Base-by-base conservation (phyloP, 2,797 vertebrate species). In the Sebastes kiyomatsui region DNA sequence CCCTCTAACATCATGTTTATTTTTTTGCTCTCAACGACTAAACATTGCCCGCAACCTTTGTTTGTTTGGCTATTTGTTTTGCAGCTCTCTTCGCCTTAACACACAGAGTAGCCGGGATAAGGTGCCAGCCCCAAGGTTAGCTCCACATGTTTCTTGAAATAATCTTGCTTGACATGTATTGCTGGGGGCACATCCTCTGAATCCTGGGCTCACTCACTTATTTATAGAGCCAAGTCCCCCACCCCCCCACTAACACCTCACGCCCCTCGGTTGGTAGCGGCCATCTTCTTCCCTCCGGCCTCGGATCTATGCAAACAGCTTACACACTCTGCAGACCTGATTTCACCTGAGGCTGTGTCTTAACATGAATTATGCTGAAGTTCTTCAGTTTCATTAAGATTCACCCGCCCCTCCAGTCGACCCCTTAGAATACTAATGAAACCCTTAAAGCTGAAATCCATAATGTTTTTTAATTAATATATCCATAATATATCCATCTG, bases 51-150 rank as follows among this genome's bases (percentile, higher is more conserved):
- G 95, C 95, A 96, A 95, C 97, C 96, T 95, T 94, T 96, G 95
- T 95, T 95, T 96, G 95, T 96, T 95, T 96, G 97, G 97, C 97
- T 96, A 93, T 98, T 96, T 98, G 96, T 99, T 97, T 99, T 99
- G 95, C 98, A 99, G 98, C 98, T 91, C 97, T 97, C 98, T 97
- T 97, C 98, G 94, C 96, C 97, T 97, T 99, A 98, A 98, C 96
- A 96, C 97, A 97, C 97, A 98, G 97, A 97, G 95, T 99, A 97
- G 96, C 96, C 96, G 97, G 97, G 96, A 97, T 98, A 97, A 98
- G 96, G 96, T 99, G 98, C 97, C 97, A 96, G 90, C 96, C 96
- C 94, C 97, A 98, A 99, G 98, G 98, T 99, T 98, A 99, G 98
- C 97, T 89, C 93, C 96, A 96, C 95, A 95, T 96, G 93, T 97